Base-by-base conservation (phyloP, 30 jellyfish, hydroid and myxozoan species). In the Clytia hemisphaerica region DNA sequence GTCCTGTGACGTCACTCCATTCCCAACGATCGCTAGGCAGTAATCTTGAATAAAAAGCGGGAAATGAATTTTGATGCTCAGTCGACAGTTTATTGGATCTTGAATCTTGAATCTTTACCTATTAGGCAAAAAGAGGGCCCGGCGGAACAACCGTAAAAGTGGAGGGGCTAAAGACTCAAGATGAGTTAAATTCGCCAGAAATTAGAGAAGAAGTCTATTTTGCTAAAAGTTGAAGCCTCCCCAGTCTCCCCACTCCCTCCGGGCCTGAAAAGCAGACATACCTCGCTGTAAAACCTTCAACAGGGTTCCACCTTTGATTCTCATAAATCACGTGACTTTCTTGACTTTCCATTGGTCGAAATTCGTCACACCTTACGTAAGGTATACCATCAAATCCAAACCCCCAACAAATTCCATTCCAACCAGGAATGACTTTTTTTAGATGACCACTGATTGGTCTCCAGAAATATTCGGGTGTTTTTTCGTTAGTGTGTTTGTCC, bases 251-350 rank as follows among this genome's bases (percentile, higher is more conserved):
- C n/a, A n/a, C n/a, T n/a, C n/a, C n/a, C n/a, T n/a, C n/a, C n/a
- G n/a, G n/a, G n/a, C n/a, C n/a, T n/a, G n/a, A 32, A 32, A 74
- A 64, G n/a, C 16, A 3, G 12, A 31, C 76, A 24, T 33, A 88
- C 97, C 94, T 88, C 18, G 72, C 94, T 0, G 94, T 59, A 53
- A 66, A 88, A 37, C 97, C 97, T 71, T 88, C 79, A 15, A 72
- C 51, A 3, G 97, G 97, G 53, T 88, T 88, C 97, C 97, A 88
- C 51, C 97, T 37, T 61, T 88, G 94, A 50, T 88, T 88, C 71
- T 88, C 94, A 53, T 72, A 88, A 21, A 88, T 73, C 36, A 53
- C 66, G 22, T 71, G 68, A 1, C 47, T 67, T 37, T 77, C 83
- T 16, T 61, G 57, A 57, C 65, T 79, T 18, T 68, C 80, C 55